Percentiles rank a stretch among this genome's conserved stretches.
phyloP scores from a whole-genome alignment of 2,797 vertebrate species.

The Anolis apletophallus region DNA sequence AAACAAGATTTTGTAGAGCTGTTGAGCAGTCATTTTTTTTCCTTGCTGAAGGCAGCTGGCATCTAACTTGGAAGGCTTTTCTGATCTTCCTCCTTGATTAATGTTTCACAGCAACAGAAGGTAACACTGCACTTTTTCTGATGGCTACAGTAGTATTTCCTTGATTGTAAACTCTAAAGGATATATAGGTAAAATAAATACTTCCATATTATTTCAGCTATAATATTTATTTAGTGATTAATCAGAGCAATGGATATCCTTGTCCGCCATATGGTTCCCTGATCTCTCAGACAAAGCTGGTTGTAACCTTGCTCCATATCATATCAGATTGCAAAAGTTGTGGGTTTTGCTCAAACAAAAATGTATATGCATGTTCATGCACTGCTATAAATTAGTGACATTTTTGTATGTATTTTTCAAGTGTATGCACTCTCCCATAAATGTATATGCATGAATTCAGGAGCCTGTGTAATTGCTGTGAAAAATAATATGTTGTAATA shows the following conservation, averaged over 20 bases:
- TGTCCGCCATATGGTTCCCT: too few species aligned
- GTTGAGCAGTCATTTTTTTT: slow-evolving; percentile 70
- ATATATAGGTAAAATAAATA: not conserved
- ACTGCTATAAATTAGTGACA: too few species aligned
- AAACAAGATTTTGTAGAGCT: slow-evolving; percentile 69
- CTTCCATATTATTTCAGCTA: not conserved
- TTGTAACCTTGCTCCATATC: too few species aligned
- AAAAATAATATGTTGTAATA: slow-evolving; percentile 66
- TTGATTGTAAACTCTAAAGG: slow-evolving; percentile 30
- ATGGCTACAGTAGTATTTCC: slow-evolving; percentile 41
- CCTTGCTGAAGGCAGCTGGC: slow-evolving; percentile 53
- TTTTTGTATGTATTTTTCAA: too few species aligned
- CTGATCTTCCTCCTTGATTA: slow-evolving; percentile 46
- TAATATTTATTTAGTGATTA: slow-evolving; percentile 9
- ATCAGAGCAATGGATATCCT: too few species aligned
- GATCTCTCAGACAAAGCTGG: too few species aligned
- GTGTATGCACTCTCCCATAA: too few species aligned
- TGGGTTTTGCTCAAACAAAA: too few species aligned
- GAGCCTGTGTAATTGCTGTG: slow-evolving; percentile 53
- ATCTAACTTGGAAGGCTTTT: slow-evolving; percentile 62
- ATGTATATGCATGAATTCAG: slow-evolving; percentile 40
- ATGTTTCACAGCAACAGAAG: slow-evolving; percentile 49
- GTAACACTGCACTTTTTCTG: slow-evolving; percentile 28
- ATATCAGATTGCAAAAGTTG: too few species aligned
- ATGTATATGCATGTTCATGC: too few species aligned